phyloP scores from a whole-genome alignment of 2,113 vertebrate species.

The Baryphthengus martii region DNA sequence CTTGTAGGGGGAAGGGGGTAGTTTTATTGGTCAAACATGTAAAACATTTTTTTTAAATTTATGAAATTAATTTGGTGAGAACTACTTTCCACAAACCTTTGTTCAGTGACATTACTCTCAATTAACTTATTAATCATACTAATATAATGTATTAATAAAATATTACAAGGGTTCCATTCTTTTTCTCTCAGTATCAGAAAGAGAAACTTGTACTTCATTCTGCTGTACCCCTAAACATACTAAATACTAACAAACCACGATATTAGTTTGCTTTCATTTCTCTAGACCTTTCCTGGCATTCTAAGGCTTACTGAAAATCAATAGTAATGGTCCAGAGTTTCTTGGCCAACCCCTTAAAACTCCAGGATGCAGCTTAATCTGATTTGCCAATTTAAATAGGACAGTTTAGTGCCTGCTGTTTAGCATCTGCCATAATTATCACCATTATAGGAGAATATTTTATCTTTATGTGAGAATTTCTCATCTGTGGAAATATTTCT shows the following conservation, averaged over 20 bases:
- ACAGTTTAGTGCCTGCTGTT: slow-evolving; percentile 28
- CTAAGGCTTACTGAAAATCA: neutral
- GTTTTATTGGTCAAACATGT: neutral
- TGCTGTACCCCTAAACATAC: neutral
- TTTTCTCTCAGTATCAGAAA: neutral
- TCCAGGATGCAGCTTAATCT: neutral
- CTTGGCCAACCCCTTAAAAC: neutral
- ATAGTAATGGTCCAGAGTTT: neutral
- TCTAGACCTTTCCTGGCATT: neutral
- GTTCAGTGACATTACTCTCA: neutral
- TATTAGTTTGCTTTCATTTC: neutral
- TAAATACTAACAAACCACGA: neutral
- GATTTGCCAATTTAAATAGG: slow-evolving; percentile 1
- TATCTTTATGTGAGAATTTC: neutral
- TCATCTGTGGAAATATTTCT: slow-evolving; percentile 25
- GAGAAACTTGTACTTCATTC: neutral
- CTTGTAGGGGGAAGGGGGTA: neutral
- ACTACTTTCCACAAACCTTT: neutral
- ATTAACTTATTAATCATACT: neutral
- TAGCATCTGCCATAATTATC: slow-evolving; percentile 10
- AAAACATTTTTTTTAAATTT: too few relatives aligned
- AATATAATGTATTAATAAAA: neutral
- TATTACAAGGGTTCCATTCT: neutral
- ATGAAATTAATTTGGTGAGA: neutral
- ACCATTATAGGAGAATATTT: slow-evolving; percentile 13